A percentile compares a stretch with the other conserved stretches of the same genome.
phyloP scores from a whole-genome alignment of 2,113 vertebrate genomes.

The Anthoscopus minutus region DNA sequence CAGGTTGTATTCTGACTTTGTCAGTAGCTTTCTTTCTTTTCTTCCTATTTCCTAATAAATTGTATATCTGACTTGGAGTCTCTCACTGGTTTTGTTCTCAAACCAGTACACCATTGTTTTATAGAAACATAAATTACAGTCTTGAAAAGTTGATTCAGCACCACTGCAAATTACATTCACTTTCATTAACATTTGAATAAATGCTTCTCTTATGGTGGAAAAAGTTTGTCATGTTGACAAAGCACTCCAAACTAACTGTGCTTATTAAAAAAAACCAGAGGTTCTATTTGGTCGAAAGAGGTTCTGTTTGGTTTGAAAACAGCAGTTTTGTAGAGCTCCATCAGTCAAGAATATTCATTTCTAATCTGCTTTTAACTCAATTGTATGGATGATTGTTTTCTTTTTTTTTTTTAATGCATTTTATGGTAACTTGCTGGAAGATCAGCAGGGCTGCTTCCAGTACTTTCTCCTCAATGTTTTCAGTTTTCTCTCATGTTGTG shows the following conservation, averaged over 20 bases:
- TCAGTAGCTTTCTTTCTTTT: too few relatives aligned
- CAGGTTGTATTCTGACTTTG: too few relatives aligned
- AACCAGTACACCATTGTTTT: too few relatives aligned
- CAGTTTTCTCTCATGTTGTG: background rate
- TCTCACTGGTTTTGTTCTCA: too few relatives aligned
- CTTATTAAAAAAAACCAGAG: slow-evolving; percentile 6
- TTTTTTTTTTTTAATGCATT: background rate
- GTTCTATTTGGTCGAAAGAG: too few relatives aligned
- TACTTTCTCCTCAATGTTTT: background rate
- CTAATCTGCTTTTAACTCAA: background rate
- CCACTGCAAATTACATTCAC: background rate
- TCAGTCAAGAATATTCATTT: background rate
- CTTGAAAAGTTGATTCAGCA: slow-evolving; percentile 28
- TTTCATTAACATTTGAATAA: slow-evolving; percentile 41
- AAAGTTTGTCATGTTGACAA: background rate
- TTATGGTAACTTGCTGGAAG: background rate
- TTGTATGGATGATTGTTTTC: background rate
- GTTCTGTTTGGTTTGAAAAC: background rate
- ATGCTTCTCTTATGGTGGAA: background rate
- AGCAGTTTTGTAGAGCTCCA: background rate
- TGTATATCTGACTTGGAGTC: too few relatives aligned
- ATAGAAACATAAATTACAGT: background rate
- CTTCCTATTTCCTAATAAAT: too few relatives aligned
- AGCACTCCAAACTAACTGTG: background rate
- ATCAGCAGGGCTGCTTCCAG: background rate